Evolutionary conservation across 2,797 vertebrate species (phyloP).

Genomic region (Danionella dracula): DNA sequence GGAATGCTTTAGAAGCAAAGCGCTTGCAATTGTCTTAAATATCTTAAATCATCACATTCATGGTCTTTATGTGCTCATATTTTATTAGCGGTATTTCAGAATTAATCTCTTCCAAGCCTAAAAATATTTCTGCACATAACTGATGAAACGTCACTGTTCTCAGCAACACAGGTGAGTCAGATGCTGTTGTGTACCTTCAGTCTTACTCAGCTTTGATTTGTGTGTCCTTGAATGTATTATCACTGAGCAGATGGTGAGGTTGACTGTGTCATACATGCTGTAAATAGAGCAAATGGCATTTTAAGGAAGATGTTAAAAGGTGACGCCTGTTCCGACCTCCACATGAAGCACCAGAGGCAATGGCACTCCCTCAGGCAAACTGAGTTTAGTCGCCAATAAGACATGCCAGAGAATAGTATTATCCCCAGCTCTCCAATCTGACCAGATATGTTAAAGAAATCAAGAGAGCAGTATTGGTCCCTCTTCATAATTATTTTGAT

Average conservation of each 20-base stretch:
- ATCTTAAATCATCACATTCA: too few relatives aligned
- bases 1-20: too few relatives aligned
- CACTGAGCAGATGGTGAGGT: conserved; percentile 38
- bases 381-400: background rate
- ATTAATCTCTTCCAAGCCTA: too few relatives aligned
- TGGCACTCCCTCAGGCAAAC: background rate
- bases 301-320: conserved; percentile 30
- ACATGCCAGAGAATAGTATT: too few relatives aligned
- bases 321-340: background rate
- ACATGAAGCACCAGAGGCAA: background rate
- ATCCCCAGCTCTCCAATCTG: background rate
- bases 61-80: too few relatives aligned
- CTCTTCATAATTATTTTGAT: conserved; percentile 1
- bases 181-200: background rate
- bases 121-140: background rate
- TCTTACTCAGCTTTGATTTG: background rate
- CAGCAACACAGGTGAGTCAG: background rate
- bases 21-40: too few relatives aligned
- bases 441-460: background rate
- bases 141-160: background rate
- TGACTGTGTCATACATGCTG: conserved; percentile 32
- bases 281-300: conserved; percentile 39
- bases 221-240: conserved; percentile 31
- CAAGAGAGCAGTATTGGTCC: background rate
- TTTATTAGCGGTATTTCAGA: too few relatives aligned